A percentile compares a stretch with the other conserved stretches of the same genome.
Evolutionary conservation across 2,797 vertebrate species (phyloP).

Genomic region (Sorex maritimensis): DNA sequence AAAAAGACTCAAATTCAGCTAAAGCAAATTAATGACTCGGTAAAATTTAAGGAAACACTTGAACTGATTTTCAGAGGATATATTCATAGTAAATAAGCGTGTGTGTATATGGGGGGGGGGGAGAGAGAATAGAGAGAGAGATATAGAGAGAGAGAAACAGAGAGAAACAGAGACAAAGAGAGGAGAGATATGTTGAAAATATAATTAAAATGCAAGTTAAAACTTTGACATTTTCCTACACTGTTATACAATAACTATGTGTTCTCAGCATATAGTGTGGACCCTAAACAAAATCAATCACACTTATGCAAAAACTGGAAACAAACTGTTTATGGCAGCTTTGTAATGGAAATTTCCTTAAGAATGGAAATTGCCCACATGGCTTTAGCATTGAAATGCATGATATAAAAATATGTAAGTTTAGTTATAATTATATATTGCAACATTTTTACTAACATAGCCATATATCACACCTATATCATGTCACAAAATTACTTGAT

Average conservation of each 20-base stretch:
- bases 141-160: no score
- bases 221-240: neutral
- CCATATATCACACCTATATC: neutral
- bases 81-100: neutral
- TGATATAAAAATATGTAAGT: neutral
- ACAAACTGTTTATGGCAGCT: neutral
- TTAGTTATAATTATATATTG: neutral
- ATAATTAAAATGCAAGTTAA: slow-evolving; percentile 27
- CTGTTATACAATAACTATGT: neutral
- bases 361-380: neutral
- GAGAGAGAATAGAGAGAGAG: no score
- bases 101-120: no score
- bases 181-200: neutral
- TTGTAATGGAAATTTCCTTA: neutral
- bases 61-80: neutral
- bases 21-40: neutral
- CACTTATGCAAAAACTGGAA: neutral
- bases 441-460: neutral
- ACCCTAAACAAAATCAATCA: neutral
- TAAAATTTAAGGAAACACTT: neutral
- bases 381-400: neutral
- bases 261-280: neutral
- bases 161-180: no score
- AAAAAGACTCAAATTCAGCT: neutral
- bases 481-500: neutral